Percentiles rank a stretch among this genome's conserved stretches.
Evolutionary conservation across 1,140 invertebrate species (phyloP).

Genomic region (Drosophila pseudoananassae): DNA sequence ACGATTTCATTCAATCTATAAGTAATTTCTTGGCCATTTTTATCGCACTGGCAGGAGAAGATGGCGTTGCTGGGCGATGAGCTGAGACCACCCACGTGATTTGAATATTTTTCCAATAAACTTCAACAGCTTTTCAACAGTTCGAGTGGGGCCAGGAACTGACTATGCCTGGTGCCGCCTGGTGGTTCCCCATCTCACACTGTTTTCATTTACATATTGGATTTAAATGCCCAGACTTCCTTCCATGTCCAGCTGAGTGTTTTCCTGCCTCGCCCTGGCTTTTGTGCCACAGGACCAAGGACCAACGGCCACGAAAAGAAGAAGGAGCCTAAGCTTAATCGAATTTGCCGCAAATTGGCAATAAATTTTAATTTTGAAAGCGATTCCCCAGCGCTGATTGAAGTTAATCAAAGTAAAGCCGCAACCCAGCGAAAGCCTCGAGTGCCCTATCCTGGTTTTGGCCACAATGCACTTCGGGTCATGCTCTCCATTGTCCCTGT

Average conservation of each 20-base stretch:
- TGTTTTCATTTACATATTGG: slow-evolving; percentile 78
- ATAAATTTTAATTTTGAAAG: slow-evolving; percentile 83
- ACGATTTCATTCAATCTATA: slow-evolving; percentile 81
- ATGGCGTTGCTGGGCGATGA: slow-evolving; percentile 47
- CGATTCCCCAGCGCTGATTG: slow-evolving; percentile 63
- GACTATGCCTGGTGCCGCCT: slow-evolving; percentile 11
- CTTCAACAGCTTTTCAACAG: slow-evolving; percentile 81
- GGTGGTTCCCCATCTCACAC: slow-evolving; percentile 20
- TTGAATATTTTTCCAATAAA: slow-evolving; percentile 84
- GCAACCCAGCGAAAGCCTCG: slow-evolving; percentile 21
- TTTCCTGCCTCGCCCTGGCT: slow-evolving; percentile 45
- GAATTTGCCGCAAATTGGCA: slow-evolving; percentile 82
- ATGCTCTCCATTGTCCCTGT: slow-evolving; percentile 41
- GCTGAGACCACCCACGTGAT: slow-evolving; percentile 81
- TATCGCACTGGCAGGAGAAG: slow-evolving; percentile 53
- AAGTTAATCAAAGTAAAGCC: slow-evolving; percentile 64
- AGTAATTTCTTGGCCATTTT: slow-evolving; percentile 78
- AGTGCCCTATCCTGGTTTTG: slow-evolving; percentile 26
- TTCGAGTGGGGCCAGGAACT: slow-evolving; percentile 30
- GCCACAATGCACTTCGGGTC: slow-evolving; percentile 32
- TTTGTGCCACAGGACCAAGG: slow-evolving; percentile 5
- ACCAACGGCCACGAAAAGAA: slow-evolving; percentile 3
- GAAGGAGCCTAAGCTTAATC: slow-evolving; percentile 72
- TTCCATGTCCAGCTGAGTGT: slow-evolving; percentile 69
- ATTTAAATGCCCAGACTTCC: slow-evolving; percentile 72